A percentile compares a stretch with the other conserved stretches of the same genome.
These are phyloP conservation scores for Nothobranchius furzeri DNA, from an alignment of 2,113 vertebrate genomes.

Conservation along the genomic window DNA sequence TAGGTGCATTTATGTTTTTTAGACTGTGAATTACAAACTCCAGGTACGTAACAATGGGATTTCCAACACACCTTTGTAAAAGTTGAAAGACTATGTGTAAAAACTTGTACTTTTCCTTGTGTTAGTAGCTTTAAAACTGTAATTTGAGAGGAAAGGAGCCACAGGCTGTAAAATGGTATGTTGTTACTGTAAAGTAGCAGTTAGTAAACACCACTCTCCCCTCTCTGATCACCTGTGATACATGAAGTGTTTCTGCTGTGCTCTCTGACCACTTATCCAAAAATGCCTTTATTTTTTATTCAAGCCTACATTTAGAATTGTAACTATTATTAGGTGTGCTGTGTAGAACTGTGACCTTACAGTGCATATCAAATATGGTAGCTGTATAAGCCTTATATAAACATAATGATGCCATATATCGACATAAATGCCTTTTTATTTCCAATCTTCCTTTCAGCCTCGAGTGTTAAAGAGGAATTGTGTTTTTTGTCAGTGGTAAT, in stretches of 20 bases:
- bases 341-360: conserved; percentile 54
- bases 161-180: conserved; percentile 24
- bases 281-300: conserved; percentile 55
- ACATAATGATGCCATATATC: conserved; percentile 16
- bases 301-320: conserved; percentile 54
- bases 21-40: conserved; percentile 54
- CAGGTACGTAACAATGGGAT: conserved; percentile 11
- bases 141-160: neutral
- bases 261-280: conserved; percentile 49
- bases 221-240: conserved; percentile 9
- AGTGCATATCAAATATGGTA: conserved; percentile 65
- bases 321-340: conserved; percentile 65
- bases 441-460: conserved; percentile 19
- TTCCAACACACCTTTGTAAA: conserved; percentile 19
- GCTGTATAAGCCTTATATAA: conserved; percentile 66
- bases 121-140: no score
- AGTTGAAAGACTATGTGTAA: neutral
- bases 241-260: conserved; percentile 29
- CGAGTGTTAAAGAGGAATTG: neutral
- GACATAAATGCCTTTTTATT: conserved; percentile 34
- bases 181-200: conserved; percentile 3
- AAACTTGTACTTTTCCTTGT: no score
- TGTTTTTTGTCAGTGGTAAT: neutral
- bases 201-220: neutral
- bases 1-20: conserved; percentile 22